Evolutionary conservation across 2,888 invertebrate genomes (phyloP).

Genomic region (Leucoma salicis): DNA sequence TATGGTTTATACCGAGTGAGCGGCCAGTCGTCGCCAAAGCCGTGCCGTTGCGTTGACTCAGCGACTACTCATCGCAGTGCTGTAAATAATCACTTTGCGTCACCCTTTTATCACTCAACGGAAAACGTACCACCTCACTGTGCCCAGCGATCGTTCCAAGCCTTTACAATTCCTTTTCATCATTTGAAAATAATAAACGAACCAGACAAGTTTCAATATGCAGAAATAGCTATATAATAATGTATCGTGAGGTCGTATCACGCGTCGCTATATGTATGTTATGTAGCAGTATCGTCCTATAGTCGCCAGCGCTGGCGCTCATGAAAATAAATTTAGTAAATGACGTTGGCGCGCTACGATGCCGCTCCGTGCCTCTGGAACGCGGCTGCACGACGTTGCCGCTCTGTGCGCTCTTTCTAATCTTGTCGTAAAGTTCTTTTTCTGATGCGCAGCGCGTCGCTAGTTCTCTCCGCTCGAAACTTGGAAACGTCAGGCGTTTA

Average conservation of each 20-base stretch:
- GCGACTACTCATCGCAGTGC: conserved; percentile 76
- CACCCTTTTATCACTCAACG: conserved; percentile 72
- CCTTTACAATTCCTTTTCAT: conserved; percentile 40
- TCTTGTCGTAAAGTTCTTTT: conserved; percentile 83
- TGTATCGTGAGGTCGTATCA: conserved; percentile 59
- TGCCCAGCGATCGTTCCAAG: conserved; percentile 48
- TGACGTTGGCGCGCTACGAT: conserved; percentile 76
- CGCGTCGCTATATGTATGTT: conserved; percentile 56
- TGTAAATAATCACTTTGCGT: conserved; percentile 81
- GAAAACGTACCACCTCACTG: conserved; percentile 69
- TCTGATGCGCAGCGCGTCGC: conserved; percentile 80
- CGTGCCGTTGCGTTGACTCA: conserved; percentile 66
- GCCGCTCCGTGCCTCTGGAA: conserved; percentile 73
- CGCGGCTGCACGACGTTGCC: conserved; percentile 79
- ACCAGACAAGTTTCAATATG: conserved; percentile 53
- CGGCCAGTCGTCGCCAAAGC: conserved; percentile 24
- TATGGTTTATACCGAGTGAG: no score
- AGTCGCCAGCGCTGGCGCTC: conserved; percentile 79
- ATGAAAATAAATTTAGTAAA: conserved; percentile 82
- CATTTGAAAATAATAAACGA: conserved; percentile 51
- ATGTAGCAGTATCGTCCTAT: conserved; percentile 65
- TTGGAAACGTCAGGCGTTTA: conserved; percentile 78
- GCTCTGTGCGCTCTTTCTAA: conserved; percentile 79
- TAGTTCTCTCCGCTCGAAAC: conserved; percentile 76
- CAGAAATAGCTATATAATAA: conserved; percentile 61